Evolutionary conservation across 2,888 invertebrate genomes (phyloP).

Genomic region (Drosophila mayaguana): DNA sequence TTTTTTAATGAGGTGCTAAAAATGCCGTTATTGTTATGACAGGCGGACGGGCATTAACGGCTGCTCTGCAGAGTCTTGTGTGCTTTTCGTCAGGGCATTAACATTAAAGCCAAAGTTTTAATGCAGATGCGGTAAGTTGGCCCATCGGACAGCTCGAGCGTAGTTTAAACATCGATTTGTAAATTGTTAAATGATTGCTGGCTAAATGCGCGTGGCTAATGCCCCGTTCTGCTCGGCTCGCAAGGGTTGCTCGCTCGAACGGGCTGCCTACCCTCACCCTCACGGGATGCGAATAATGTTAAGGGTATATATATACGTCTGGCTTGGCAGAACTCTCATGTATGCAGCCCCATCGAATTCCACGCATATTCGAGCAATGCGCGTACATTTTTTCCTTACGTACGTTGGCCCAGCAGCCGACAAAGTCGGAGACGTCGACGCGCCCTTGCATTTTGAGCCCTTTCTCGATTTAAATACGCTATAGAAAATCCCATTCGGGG

Average conservation of each 20-base stretch:
- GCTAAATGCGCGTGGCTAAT: conserved; percentile 80
- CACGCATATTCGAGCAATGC: conserved; percentile 67
- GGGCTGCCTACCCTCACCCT: too few relatives aligned
- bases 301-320: conserved; percentile 25
- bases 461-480: conserved; percentile 25
- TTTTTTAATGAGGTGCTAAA: conserved; percentile 83
- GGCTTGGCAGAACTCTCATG: conserved; percentile 38
- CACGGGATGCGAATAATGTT: conserved; percentile 22
- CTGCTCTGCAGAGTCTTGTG: conserved; percentile 40
- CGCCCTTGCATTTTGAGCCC: conserved; percentile 22
- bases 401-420: conserved; percentile 18
- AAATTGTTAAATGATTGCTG: conserved; percentile 83
- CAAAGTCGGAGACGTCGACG: conserved; percentile 1
- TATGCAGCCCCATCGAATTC: conserved; percentile 64
- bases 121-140: conserved; percentile 52
- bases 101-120: conserved; percentile 70
- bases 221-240: conserved; percentile 40
- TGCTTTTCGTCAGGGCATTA: conserved; percentile 63
- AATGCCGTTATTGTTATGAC: conserved; percentile 79
- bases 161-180: conserved; percentile 84
- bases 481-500: neutral
- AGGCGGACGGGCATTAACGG: conserved; percentile 59
- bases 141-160: conserved; percentile 51
- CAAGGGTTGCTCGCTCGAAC: conserved; percentile 57
- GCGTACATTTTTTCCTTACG: conserved; percentile 54